A percentile compares a stretch with the other conserved stretches of the same genome.
phyloP scores from a whole-genome alignment of 2,888 invertebrate genomes.

The Odontocerum albicorne region DNA sequence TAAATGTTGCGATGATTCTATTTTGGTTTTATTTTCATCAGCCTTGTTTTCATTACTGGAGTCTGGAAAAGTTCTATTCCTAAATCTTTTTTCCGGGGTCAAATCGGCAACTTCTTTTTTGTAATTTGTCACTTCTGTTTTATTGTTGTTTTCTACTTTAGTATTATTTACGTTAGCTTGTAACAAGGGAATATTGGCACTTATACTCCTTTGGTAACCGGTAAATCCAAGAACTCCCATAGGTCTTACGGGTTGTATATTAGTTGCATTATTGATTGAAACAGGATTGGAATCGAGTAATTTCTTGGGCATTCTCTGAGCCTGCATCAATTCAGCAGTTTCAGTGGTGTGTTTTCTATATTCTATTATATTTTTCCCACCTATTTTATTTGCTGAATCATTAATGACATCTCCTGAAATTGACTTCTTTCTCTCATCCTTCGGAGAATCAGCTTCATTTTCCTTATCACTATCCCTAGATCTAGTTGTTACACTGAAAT shows the following conservation, averaged over 20 bases:
- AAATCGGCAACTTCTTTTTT: conserved; percentile 57
- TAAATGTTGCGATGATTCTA: conserved; percentile 51
- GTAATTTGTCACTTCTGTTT: conserved; percentile 50
- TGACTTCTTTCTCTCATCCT: conserved; percentile 47
- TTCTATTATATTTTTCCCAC: conserved; percentile 30
- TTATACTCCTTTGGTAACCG: conserved; percentile 53
- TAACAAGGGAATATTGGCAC: conserved; percentile 41
- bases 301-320: conserved; percentile 34
- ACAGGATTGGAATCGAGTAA: conserved; percentile 26
- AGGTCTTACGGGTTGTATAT: conserved; percentile 47
- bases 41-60: conserved; percentile 49
- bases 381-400: conserved; percentile 24
- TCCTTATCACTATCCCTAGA: conserved; percentile 75
- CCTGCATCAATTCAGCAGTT: conserved; percentile 40
- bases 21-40: conserved; percentile 48
- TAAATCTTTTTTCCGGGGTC: conserved; percentile 53
- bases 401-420: conserved; percentile 1
- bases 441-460: conserved; percentile 60
- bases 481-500: conserved; percentile 58
- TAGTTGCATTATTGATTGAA: conserved; percentile 43
- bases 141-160: conserved; percentile 18
- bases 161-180: conserved; percentile 17
- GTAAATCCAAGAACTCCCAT: conserved; percentile 50
- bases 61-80: conserved; percentile 56
- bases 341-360: conserved; percentile 35